A percentile compares a stretch with the other conserved stretches of the same genome.
phyloP scores from a whole-genome alignment of 2,113 vertebrate genomes.

The Xenopus tropicalis region UCB_Xtro_10.0 CM004446.2:141515001-141515500 shows the following conservation, averaged over 20 bases:
- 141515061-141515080: neutral
- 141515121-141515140: slow-evolving; percentile 22
- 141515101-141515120: slow-evolving; percentile 55
- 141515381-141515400: slow-evolving; percentile 49
- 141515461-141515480: slow-evolving; percentile 84
- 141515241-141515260: slow-evolving; percentile 50
- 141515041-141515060: neutral
- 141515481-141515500: slow-evolving; percentile 71
- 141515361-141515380: slow-evolving; percentile 55
- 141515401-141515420: slow-evolving; percentile 55
- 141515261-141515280: slow-evolving; percentile 75
- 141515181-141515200: slow-evolving; percentile 48
- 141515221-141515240: slow-evolving; percentile 19
- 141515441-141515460: slow-evolving; percentile 71
- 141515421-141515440: slow-evolving; percentile 63
- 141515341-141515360: slow-evolving; percentile 49
- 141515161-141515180: slow-evolving; percentile 62
- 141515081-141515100: slow-evolving; percentile 15
- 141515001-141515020: no score
- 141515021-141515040: neutral
- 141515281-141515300: slow-evolving; percentile 64
- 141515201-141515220: slow-evolving; percentile 53
- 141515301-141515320: slow-evolving; percentile 83
- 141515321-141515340: slow-evolving; percentile 60
- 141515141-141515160: slow-evolving; percentile 57